Evolutionary conservation across 2,888 invertebrate species (phyloP).

Genomic region (Acleris emargana): DNA sequence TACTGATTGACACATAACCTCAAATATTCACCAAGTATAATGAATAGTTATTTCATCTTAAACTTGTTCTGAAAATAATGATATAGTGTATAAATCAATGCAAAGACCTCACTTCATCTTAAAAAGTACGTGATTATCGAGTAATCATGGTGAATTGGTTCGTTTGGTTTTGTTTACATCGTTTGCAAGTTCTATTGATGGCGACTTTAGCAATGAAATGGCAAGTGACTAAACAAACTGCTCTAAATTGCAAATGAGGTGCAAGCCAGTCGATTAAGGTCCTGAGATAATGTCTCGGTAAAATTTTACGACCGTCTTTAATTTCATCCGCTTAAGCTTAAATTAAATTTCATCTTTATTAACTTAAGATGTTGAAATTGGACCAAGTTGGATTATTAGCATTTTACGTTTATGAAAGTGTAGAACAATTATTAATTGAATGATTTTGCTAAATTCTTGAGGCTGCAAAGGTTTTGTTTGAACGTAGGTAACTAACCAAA

Average conservation of each 20-base stretch:
- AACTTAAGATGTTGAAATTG: constrained; percentile 21
- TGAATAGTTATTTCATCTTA: too few species aligned
- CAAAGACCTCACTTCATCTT: too few species aligned
- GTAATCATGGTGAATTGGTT: too few species aligned
- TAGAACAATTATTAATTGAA: constrained; percentile 22
- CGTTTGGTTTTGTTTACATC: too few species aligned
- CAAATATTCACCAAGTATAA: too few species aligned
- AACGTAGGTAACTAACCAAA: constrained; percentile 7
- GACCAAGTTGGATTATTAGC: constrained; percentile 14
- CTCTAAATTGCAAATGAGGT: constrained; percentile 11
- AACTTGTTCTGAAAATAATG: too few species aligned
- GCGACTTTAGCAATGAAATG: too few species aligned
- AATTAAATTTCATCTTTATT: constrained; percentile 28
- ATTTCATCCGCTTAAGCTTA: constrained; percentile 14
- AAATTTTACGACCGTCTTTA: constrained; percentile 27
- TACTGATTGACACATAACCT: too few species aligned
- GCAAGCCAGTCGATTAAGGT: constrained; percentile 17
- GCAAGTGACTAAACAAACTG: too few species aligned
- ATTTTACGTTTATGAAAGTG: constrained; percentile 15
- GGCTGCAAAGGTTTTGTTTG: constrained; percentile 7
- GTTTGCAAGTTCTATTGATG: too few species aligned
- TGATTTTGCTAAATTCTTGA: constrained; percentile 2
- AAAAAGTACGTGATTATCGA: too few species aligned
- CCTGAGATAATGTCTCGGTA: constrained; percentile 17
- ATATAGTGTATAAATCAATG: too few species aligned